Conservation (phyloP, 2,797 vertebrate genomes). For the Columba guinea region DNA sequence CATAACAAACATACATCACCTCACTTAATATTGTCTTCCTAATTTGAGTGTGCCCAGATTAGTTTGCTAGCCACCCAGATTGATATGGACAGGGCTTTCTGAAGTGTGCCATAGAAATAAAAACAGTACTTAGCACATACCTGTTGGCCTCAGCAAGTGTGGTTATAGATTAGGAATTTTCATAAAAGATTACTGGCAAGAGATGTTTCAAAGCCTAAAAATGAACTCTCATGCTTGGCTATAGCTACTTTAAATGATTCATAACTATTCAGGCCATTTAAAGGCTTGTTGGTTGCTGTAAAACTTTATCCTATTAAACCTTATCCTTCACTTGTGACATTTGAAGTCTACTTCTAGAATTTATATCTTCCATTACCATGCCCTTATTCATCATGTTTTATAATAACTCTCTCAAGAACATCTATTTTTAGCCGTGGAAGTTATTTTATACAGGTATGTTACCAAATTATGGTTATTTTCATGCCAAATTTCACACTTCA, state of each 20-base stretch:
- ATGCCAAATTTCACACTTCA: not conserved
- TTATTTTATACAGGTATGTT: not conserved
- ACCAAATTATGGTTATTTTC: not conserved
- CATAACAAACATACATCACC: not conserved
- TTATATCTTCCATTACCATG: not conserved
- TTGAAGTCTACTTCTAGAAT: not conserved
- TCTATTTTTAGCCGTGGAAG: not conserved
- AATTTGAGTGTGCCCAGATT: not conserved
- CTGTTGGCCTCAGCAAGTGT: not conserved
- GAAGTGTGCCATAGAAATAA: not conserved
- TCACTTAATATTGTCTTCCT: not conserved
- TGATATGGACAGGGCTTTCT: not conserved
- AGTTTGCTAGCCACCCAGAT: not conserved
- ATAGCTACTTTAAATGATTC: not conserved
- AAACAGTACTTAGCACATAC: not conserved
- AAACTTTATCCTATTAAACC: constrained; percentile 12
- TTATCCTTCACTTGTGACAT: not conserved
- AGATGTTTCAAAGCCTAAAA: not conserved
- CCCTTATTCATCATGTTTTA: not conserved
- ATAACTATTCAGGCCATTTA: not conserved
- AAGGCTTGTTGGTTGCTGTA: not conserved
- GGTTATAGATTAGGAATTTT: constrained; percentile 1
- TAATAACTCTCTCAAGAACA: not conserved
- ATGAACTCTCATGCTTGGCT: not conserved
- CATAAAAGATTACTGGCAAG: not conserved